phyloP scores from a whole-genome alignment of 2,113 vertebrate genomes.

The Elgaria multicarinata region DNA sequence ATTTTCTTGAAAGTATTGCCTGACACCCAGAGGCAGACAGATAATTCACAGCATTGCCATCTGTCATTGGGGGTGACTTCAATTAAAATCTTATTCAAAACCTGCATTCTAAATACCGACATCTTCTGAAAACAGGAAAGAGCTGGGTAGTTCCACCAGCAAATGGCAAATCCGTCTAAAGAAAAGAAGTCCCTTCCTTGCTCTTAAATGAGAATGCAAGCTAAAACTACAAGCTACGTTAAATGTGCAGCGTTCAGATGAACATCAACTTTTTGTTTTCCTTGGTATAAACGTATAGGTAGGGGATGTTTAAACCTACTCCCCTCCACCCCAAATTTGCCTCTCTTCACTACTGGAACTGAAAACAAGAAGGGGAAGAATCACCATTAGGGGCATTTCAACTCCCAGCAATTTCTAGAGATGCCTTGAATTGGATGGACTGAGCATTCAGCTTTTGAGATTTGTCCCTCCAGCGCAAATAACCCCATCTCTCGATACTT shows the following conservation, averaged over 20 bases:
- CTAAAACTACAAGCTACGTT: too few relatives aligned
- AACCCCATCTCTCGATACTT: background rate
- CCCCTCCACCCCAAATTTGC: too few relatives aligned
- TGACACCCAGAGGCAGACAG: background rate
- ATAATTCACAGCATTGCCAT: background rate
- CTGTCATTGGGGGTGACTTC: background rate
- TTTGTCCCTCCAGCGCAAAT: background rate
- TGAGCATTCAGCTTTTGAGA: background rate
- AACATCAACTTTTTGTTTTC: too few relatives aligned
- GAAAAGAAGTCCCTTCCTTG: background rate
- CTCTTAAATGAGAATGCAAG: background rate
- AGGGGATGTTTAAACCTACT: too few relatives aligned
- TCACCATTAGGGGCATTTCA: background rate
- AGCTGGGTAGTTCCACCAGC: background rate
- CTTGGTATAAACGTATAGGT: too few relatives aligned
- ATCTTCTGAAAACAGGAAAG: background rate
- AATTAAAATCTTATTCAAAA: constrained; percentile 12
- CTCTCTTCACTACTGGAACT: too few relatives aligned
- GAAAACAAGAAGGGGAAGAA: too few relatives aligned
- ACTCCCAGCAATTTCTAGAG: background rate
- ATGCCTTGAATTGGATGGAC: background rate
- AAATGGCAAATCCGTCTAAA: background rate
- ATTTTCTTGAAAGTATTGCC: background rate
- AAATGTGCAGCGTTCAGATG: too few relatives aligned
- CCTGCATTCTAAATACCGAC: background rate